Conservation (phyloP, 2,113 vertebrate species). For the Triplophysa dalaica region DNA sequence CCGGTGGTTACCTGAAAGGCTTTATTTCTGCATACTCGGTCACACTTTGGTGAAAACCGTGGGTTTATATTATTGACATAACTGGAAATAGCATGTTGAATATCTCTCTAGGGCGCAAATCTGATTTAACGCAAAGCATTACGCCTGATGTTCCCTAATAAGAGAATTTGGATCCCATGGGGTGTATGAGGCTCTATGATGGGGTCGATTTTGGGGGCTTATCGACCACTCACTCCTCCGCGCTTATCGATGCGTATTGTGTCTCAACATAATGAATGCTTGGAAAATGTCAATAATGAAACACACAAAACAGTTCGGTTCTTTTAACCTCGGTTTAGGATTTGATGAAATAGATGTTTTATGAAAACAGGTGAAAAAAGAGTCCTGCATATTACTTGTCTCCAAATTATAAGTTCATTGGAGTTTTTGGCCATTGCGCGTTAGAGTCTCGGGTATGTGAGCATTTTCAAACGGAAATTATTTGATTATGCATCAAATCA, state of each 20-base stretch:
- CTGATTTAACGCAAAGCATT: constrained; percentile 5
- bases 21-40: neutral
- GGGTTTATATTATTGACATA: neutral
- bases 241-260: constrained; percentile 52
- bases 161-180: constrained; percentile 16
- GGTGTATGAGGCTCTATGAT: constrained; percentile 56
- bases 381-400: neutral
- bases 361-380: neutral
- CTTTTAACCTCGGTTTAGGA: constrained; percentile 36
- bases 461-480: neutral
- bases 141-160: constrained; percentile 4
- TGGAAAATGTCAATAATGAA: constrained; percentile 61
- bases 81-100: constrained; percentile 1
- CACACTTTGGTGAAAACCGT: neutral
- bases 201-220: constrained; percentile 56
- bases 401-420: neutral
- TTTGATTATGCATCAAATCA: neutral
- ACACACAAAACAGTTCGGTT: constrained; percentile 47
- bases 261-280: constrained; percentile 49
- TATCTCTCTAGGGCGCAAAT: neutral
- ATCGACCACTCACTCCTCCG: constrained; percentile 57
- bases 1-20: neutral
- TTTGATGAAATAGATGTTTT: neutral
- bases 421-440: neutral
- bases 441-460: neutral